Evolutionary conservation across 2,113 vertebrate species (phyloP).

Genomic region (Bungarus multicinctus): DNA sequence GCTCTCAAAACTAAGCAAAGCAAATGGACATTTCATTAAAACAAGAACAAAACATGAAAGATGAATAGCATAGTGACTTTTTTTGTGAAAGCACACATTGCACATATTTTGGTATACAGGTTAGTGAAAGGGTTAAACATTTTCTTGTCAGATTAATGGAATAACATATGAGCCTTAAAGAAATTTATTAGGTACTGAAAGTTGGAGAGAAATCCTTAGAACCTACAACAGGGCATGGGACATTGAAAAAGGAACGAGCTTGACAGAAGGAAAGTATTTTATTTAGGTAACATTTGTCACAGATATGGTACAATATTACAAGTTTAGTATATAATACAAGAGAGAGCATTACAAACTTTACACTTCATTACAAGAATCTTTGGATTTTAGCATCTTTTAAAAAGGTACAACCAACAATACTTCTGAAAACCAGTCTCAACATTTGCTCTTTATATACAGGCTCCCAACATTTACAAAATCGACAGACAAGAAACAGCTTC

Average conservation of each 20-base stretch:
- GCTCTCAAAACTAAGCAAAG: background rate
- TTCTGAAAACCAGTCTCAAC: background rate
- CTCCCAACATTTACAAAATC: conserved; percentile 26
- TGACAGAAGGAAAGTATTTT: conserved; percentile 41
- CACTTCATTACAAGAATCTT: conserved; percentile 69
- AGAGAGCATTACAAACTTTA: conserved; percentile 64
- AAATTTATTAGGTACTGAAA: background rate
- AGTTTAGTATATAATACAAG: conserved; percentile 66
- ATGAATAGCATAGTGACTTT: too few species aligned
- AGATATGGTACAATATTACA: conserved; percentile 61
- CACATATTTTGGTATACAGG: background rate
- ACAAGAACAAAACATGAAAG: too few species aligned
- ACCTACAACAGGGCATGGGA: background rate
- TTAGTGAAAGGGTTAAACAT: background rate
- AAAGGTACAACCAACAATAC: background rate
- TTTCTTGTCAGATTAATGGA: background rate
- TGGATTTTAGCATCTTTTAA: conserved; percentile 66
- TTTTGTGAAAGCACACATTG: too few species aligned
- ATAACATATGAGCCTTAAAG: background rate
- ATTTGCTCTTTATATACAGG: conserved; percentile 26
- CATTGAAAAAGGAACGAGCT: fast-evolving
- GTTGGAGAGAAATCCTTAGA: background rate
- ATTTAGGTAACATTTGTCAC: conserved; percentile 57
- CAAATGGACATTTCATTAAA: background rate
- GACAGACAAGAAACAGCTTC: background rate